Percentiles rank a stretch among this genome's conserved stretches.
Evolutionary conservation across 2,888 invertebrate genomes (phyloP).

Genomic region (Petrophora chlorosata): DNA sequence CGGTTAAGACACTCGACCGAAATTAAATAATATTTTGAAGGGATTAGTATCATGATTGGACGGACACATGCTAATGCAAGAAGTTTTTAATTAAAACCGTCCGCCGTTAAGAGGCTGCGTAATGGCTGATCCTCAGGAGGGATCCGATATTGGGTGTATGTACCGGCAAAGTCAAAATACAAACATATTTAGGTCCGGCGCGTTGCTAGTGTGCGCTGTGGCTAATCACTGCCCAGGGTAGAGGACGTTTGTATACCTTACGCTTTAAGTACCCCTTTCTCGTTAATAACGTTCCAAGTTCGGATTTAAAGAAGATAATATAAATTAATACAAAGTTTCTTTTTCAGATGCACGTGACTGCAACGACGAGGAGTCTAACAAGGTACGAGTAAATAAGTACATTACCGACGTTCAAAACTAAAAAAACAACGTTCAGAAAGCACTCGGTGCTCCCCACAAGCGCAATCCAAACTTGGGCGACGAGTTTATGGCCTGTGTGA

Average conservation of each 20-base stretch:
- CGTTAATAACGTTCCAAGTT: constrained; percentile 49
- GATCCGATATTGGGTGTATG: constrained; percentile 77
- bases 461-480: constrained; percentile 73
- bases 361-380: constrained; percentile 63
- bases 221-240: constrained; percentile 73
- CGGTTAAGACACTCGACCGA: constrained; percentile 45
- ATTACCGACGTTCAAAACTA: constrained; percentile 47
- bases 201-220: constrained; percentile 63
- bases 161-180: constrained; percentile 75
- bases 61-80: constrained; percentile 81
- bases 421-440: constrained; percentile 60
- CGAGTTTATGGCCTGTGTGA: constrained; percentile 77
- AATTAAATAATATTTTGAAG: constrained; percentile 79
- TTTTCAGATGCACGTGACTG: constrained; percentile 75
- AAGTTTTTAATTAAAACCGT: constrained; percentile 84
- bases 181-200: constrained; percentile 82
- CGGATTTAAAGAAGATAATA: constrained; percentile 19
- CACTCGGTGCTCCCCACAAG: constrained; percentile 57
- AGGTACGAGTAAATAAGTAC: constrained; percentile 66
- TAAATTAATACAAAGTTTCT: constrained; percentile 36
- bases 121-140: constrained; percentile 80
- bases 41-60: constrained; percentile 73
- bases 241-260: constrained; percentile 61
- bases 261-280: constrained; percentile 66
- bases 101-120: constrained; percentile 81